phyloP scores from a whole-genome alignment of 2,113 vertebrate species.

The Mus musculus region DNA sequence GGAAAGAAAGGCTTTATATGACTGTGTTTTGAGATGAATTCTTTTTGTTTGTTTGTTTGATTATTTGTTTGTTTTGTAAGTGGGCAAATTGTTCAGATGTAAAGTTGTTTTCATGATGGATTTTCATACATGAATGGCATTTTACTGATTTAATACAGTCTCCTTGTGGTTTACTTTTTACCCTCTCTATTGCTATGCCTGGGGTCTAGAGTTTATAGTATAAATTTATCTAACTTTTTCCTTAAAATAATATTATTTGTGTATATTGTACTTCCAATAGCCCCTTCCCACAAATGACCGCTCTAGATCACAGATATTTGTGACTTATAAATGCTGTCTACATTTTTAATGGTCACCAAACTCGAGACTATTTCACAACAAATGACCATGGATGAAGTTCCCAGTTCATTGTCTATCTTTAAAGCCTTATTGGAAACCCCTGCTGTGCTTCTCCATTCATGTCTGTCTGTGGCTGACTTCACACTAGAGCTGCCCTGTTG shows the following conservation, averaged over 20 bases:
- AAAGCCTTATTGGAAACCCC: neutral
- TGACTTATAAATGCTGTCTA: neutral
- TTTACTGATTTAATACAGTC: neutral
- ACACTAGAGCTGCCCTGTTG: neutral
- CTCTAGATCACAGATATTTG: neutral
- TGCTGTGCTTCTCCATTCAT: neutral
- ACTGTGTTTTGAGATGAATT: conserved; percentile 8
- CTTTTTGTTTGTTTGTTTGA: neutral
- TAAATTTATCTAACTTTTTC: neutral
- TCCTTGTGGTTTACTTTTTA: neutral
- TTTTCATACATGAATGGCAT: neutral
- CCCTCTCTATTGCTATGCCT: neutral
- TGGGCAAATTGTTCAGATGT: neutral
- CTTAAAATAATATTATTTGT: neutral
- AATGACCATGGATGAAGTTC: neutral
- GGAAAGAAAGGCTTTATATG: neutral
- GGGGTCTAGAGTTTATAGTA: neutral
- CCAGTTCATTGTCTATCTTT: neutral
- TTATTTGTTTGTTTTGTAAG: neutral
- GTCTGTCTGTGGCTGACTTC: neutral
- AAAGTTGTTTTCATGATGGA: neutral
- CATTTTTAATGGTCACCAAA: neutral
- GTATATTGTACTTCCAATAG: neutral
- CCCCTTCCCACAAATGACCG: neutral
- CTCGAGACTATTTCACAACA: neutral